Evolutionary conservation across 2,888 invertebrate genomes (phyloP), one percentile per base, ranked within the genome.

Genomic region (Erynnis tages): DNA sequence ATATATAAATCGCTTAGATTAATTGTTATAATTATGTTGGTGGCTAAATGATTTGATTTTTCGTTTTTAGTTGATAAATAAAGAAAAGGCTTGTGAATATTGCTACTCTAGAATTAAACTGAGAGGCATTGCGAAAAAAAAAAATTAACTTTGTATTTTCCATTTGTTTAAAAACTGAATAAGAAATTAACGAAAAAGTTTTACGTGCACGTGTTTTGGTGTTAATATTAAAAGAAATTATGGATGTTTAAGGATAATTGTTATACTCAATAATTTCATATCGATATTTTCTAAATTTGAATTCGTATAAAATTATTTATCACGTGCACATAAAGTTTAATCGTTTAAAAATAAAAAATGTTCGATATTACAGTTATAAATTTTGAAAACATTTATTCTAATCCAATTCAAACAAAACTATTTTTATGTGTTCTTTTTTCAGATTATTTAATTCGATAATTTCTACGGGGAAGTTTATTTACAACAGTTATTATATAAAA

Each of bases 61-160:
- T 41, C 16, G 16, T 41, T 41, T 41, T 16, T 17, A 17, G 7
- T 29, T 21, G 10, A 17, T 37, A 35, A 19, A 46, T 37, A 38
- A 38, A 40, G 55, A 61, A 70, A 80, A 81, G 78, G 81, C 80
- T 82, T 82, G 80, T 82, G 82, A 82, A 77, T 80, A 81, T 63
- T 73, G 77, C 79, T 76, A 70, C 62, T 61, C 53, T 73, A 70
- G 64, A 35, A 10, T 55, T 49, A 55, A 58, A 16, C 17, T 25
- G 29, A 53, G 19, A 50, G 59, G 58, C 55, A 40, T 53, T 57
- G 63, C 60, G 58, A 60, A 60, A 61, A 47, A 55, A 29, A 41
- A 30, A 25, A 47, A 38, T 23, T 11, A 16, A 21, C 21, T 21
- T 27, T 43, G 10, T 38, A 43, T 29, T 50, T 29, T 25, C 8